Percentiles rank a stretch among this genome's conserved stretches.
phyloP scores from a whole-genome alignment of 1,140 invertebrate species.

The Leptoteleia sp. region DNA sequence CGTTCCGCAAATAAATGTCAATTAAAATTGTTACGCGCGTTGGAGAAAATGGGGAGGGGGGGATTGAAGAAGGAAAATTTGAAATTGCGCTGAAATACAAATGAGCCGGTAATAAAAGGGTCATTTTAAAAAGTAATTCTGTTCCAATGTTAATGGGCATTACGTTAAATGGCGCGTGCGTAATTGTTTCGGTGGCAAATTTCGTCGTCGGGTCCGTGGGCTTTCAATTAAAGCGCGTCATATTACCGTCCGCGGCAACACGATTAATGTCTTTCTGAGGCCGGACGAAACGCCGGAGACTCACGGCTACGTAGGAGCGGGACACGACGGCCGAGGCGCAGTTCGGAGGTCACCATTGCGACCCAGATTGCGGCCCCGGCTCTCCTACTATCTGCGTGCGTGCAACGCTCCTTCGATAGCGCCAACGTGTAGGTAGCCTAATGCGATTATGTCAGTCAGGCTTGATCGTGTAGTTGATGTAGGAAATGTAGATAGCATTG shows the following conservation, averaged over 20 bases:
- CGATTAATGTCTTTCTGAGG: slow-evolving; percentile 57
- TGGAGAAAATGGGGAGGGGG: not conserved
- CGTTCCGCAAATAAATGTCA: slow-evolving; percentile 11
- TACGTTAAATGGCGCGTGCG: slow-evolving; percentile 17
- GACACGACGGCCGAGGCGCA: slow-evolving; percentile 6
- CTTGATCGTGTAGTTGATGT: slow-evolving; percentile 46
- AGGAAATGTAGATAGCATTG: slow-evolving; percentile 32
- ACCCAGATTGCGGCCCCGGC: slow-evolving; percentile 23
- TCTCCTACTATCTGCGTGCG: slow-evolving; percentile 36
- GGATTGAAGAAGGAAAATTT: too few relatives aligned
- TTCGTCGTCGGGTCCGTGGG: slow-evolving; percentile 24
- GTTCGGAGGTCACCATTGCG: slow-evolving; percentile 49
- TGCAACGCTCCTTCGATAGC: slow-evolving; percentile 46
- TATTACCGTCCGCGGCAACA: slow-evolving; percentile 41
- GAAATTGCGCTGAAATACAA: slow-evolving; percentile 15
- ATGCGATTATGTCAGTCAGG: slow-evolving; percentile 62
- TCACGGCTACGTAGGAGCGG: not conserved
- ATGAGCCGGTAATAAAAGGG: slow-evolving; percentile 10
- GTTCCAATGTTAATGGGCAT: slow-evolving; percentile 10
- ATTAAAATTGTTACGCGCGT: slow-evolving; percentile 6
- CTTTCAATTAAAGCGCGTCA: slow-evolving; percentile 59
- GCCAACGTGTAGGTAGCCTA: slow-evolving; percentile 54
- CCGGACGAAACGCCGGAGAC: slow-evolving; percentile 33
- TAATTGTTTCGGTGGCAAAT: slow-evolving; percentile 32
- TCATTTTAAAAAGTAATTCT: slow-evolving; percentile 28